These are phyloP conservation scores for Champsocephalus esox DNA, from an alignment of 2,797 vertebrate species.

Conservation along the genomic window DNA sequence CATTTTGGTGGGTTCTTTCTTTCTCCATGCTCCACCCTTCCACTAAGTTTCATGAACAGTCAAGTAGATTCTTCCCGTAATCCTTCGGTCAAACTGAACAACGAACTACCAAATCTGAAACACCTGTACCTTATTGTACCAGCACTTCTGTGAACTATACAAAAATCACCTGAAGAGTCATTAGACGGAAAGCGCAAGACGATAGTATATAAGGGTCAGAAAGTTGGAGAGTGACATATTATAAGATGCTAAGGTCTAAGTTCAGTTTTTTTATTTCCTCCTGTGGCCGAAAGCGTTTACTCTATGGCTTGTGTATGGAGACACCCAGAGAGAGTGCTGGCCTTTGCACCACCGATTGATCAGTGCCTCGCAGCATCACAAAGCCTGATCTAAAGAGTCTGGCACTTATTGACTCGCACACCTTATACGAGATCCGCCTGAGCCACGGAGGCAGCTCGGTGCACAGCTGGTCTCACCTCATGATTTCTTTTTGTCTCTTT, in stretches of 20 bases:
- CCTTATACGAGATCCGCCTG: not conserved
- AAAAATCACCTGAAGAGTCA: not conserved
- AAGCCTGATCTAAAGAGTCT: slow-evolving; percentile 24
- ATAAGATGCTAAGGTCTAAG: not conserved
- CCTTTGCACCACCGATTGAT: slow-evolving; percentile 30
- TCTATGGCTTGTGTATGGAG: not conserved
- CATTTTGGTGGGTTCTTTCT: no score
- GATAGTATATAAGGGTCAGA: not conserved
- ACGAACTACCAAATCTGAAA: no score
- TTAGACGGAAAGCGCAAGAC: not conserved
- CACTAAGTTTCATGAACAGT: no score
- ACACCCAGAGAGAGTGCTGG: not conserved
- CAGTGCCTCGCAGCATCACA: slow-evolving; percentile 14
- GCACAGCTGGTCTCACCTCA: slow-evolving; percentile 25
- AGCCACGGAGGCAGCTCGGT: slow-evolving; percentile 4
- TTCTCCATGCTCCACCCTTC: no score
- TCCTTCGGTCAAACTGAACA: no score
- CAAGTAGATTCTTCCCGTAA: no score
- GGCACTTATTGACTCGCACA: slow-evolving; percentile 6
- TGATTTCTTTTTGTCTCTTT: slow-evolving; percentile 19
- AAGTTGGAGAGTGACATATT: not conserved
- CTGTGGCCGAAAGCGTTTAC: not conserved
- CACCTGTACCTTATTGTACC: not conserved
- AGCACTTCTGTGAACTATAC: not conserved
- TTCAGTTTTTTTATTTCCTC: no score